A percentile compares a stretch with the other conserved stretches of the same genome.
phyloP scores from a whole-genome alignment of 2,113 vertebrate species.

The Dunckerocampus dactyliophorus region DNA sequence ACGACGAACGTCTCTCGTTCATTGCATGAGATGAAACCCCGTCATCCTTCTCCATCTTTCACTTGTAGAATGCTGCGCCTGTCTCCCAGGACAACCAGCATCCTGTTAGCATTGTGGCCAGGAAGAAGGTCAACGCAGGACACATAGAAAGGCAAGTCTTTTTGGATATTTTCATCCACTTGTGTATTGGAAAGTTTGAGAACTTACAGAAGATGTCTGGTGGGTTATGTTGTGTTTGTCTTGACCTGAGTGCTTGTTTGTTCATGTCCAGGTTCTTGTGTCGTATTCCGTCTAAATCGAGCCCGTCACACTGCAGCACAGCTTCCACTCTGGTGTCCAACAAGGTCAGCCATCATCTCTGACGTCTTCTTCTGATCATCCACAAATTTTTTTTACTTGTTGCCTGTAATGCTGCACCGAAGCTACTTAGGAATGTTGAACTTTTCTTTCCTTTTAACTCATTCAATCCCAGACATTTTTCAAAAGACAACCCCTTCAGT shows the following conservation, averaged over 20 bases:
- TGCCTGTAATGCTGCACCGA: background rate
- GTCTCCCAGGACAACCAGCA: constrained; percentile 14
- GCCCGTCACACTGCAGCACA: constrained; percentile 26
- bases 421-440: background rate
- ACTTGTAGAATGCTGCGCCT: constrained; percentile 51
- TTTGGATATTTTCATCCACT: background rate
- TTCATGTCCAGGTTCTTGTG: constrained; percentile 59
- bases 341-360: constrained; percentile 43
- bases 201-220: too few species aligned
- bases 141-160: constrained; percentile 82
- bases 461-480: too few species aligned
- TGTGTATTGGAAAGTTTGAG: too few species aligned
- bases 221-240: too few species aligned
- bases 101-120: constrained; percentile 39
- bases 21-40: too few species aligned
- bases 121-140: constrained; percentile 66
- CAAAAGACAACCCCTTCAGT: too few species aligned
- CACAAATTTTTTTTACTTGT: too few species aligned
- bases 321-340: constrained; percentile 33
- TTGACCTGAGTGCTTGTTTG: background rate
- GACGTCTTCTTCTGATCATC: background rate
- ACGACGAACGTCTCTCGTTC: background rate
- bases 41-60: background rate
- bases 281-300: constrained; percentile 33
- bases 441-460: too few species aligned